Percentiles rank a stretch among this genome's conserved stretches.
These are phyloP conservation scores for Sebastes aleutianus DNA, from an alignment of 2,797 vertebrate species.

Conservation along the genomic window DNA sequence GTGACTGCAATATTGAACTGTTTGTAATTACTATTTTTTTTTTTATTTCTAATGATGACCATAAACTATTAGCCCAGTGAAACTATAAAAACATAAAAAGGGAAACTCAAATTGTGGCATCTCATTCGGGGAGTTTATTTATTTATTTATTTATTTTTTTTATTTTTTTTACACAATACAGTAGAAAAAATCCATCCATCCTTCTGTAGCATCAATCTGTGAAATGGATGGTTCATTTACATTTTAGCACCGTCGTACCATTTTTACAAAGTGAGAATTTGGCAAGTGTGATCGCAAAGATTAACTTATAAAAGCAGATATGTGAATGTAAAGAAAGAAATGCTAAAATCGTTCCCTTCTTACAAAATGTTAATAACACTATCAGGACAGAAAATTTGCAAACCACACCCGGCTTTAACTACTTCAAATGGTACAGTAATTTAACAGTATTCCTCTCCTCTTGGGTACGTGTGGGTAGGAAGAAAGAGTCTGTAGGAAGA, in stretches of 20 bases:
- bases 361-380: constrained; percentile 2
- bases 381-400: constrained; percentile 14
- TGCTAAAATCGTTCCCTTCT: not conserved
- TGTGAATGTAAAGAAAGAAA: not conserved
- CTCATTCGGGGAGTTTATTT: not conserved
- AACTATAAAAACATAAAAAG: not conserved
- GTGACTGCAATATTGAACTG: not conserved
- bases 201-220: not conserved
- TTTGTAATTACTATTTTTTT: not conserved
- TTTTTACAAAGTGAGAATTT: not conserved
- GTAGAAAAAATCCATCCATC: not conserved
- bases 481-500: constrained; percentile 31
- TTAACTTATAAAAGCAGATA: constrained; percentile 4
- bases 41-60: not conserved
- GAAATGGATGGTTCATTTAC: not conserved
- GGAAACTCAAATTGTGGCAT: not conserved
- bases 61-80: not conserved
- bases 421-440: constrained; percentile 40
- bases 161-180: not conserved
- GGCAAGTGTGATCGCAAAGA: not conserved
- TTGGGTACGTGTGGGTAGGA: constrained; percentile 11
- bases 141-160: too few relatives aligned
- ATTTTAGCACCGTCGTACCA: not conserved
- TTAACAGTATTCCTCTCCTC: constrained; percentile 30
- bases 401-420: constrained; percentile 33